Conservation (phyloP, 2,888 invertebrate genomes). For the Drosophila mettleri region DNA sequence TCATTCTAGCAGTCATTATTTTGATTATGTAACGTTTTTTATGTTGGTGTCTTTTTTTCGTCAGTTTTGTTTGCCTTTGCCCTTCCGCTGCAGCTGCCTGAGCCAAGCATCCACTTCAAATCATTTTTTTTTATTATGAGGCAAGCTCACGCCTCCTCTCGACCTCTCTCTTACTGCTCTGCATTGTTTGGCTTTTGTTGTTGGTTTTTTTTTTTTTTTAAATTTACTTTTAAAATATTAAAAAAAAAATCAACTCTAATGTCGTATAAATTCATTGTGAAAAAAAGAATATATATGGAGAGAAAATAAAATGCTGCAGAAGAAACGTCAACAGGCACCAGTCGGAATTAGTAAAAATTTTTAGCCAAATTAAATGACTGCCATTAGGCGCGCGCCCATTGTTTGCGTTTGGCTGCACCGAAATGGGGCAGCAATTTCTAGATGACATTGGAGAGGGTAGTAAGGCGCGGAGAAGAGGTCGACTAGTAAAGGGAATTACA, state of each 20-base stretch:
- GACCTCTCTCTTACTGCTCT: conserved; percentile 27
- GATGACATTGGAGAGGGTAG: conserved; percentile 22
- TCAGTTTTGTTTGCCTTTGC: conserved; percentile 73
- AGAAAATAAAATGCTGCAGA: conserved; percentile 12
- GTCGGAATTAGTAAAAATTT: conserved; percentile 66
- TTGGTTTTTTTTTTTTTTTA: conserved; percentile 26
- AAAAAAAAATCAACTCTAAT: conserved; percentile 52
- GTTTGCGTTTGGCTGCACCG: conserved; percentile 58
- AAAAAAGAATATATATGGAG: conserved; percentile 27
- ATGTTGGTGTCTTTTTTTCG: conserved; percentile 63
- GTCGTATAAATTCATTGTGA: conserved; percentile 56
- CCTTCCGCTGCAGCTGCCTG: conserved; percentile 12
- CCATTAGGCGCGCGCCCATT: conserved; percentile 49
- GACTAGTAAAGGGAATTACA: background rate
- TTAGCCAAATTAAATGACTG: conserved; percentile 73
- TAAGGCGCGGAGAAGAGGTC: background rate
- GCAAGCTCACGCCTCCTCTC: background rate
- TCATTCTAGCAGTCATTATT: conserved; percentile 70
- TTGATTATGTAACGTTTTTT: conserved; percentile 76
- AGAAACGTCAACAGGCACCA: conserved; percentile 31
- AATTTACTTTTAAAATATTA: conserved; percentile 75
- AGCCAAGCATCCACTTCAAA: conserved; percentile 25
- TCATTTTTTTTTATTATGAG: conserved; percentile 57
- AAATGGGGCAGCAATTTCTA: conserved; percentile 47
- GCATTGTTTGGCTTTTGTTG: conserved; percentile 51